Evolutionary conservation across 2,113 vertebrate genomes (phyloP).

Genomic region (Oostethus manadensis): DNA sequence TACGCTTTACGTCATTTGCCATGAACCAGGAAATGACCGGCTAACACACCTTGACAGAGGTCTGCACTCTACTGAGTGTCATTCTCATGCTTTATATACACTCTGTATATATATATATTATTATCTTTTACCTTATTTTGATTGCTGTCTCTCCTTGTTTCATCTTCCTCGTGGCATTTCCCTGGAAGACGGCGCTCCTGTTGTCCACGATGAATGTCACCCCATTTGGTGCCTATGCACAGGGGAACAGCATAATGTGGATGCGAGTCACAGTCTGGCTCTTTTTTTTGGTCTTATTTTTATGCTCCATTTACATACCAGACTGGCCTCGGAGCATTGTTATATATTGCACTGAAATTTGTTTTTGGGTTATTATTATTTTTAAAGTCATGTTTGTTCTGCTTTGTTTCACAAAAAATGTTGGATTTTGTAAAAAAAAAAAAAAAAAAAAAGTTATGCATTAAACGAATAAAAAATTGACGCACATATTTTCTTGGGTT

Average conservation of each 20-base stretch:
- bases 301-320: slow-evolving; percentile 4
- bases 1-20: too few species aligned
- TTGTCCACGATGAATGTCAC: slow-evolving; percentile 47
- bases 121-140: slow-evolving; percentile 19
- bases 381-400: background rate
- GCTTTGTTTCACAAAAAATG: background rate
- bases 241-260: slow-evolving; percentile 22
- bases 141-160: slow-evolving; percentile 48
- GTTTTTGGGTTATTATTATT: background rate
- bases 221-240: slow-evolving; percentile 37
- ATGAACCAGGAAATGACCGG: too few species aligned
- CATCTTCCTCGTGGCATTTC: slow-evolving; percentile 35
- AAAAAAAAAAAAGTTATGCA: too few species aligned
- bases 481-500: too few species aligned
- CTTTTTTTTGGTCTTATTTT: slow-evolving; percentile 6
- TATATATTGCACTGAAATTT: background rate
- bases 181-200: slow-evolving; percentile 40
- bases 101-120: too few species aligned
- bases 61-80: background rate
- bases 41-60: background rate
- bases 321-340: slow-evolving; percentile 2
- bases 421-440: background rate
- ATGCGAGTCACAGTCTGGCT: slow-evolving; percentile 21
- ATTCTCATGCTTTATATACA: too few species aligned
- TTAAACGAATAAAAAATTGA: too few species aligned